phyloP scores from a whole-genome alignment of 2,113 vertebrate species.

The Salvator merianae region DNA sequence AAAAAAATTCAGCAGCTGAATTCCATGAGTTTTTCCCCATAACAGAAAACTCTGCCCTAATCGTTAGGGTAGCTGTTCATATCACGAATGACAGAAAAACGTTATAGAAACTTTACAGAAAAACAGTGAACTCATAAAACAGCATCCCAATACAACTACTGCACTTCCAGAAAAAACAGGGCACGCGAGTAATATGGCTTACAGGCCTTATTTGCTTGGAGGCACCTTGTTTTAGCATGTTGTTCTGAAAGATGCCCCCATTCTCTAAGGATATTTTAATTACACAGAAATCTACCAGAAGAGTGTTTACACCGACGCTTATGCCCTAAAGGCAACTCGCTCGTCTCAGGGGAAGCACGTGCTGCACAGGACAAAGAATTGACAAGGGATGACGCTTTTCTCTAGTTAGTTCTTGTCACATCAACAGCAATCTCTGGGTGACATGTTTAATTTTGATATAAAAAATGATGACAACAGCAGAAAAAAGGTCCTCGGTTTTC shows the following conservation, averaged over 20 bases:
- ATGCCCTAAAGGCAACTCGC: neutral
- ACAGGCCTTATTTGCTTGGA: neutral
- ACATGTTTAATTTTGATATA: neutral
- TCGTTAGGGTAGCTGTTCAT: too few species aligned
- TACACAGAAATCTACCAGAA: neutral
- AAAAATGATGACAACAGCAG: too few species aligned
- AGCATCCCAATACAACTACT: neutral
- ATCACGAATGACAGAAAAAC: too few species aligned
- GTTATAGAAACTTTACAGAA: too few species aligned
- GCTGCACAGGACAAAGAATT: too few species aligned
- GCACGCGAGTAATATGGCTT: too few species aligned
- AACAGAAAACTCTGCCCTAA: too few species aligned
- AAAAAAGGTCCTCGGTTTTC: too few species aligned
- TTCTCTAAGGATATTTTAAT: neutral
- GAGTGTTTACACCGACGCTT: neutral
- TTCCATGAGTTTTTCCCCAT: too few species aligned
- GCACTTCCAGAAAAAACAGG: neutral
- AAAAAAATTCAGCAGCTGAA: too few species aligned
- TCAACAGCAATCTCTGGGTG: neutral
- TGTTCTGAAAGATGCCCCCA: neutral
- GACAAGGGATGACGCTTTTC: too few species aligned
- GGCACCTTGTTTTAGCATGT: neutral
- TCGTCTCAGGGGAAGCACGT: neutral
- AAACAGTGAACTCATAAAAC: neutral
- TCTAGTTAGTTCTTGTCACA: too few species aligned